phyloP scores from a whole-genome alignment of 2,113 vertebrate species.

The Acrocephalus kingi region DNA sequence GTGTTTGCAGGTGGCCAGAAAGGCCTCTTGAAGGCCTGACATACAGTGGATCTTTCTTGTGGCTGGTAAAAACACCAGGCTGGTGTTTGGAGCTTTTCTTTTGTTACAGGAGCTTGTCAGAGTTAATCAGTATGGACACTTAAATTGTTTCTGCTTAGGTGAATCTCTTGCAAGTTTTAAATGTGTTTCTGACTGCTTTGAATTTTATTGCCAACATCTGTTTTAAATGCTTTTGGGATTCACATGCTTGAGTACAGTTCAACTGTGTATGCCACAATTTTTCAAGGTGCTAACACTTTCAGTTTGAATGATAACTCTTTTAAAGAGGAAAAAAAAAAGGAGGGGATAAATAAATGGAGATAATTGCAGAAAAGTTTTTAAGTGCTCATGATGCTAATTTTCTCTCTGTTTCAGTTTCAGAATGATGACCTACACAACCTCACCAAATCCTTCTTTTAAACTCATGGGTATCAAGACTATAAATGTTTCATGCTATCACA shows the following conservation, averaged over 20 bases:
- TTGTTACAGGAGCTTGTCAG: slow-evolving; percentile 2
- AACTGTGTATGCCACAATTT: neutral
- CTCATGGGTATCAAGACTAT: slow-evolving; percentile 82
- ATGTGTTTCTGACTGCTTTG: slow-evolving; percentile 32
- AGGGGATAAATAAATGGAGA: neutral
- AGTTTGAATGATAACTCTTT: neutral
- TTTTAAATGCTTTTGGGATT: slow-evolving; percentile 48
- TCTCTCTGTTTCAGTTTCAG: slow-evolving; percentile 71
- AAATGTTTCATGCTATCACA: slow-evolving; percentile 79
- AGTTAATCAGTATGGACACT: slow-evolving; percentile 24
- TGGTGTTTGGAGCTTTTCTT: neutral
- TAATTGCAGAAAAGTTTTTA: neutral
- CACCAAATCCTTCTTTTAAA: slow-evolving; percentile 77
- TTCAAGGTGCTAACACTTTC: neutral
- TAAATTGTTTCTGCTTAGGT: slow-evolving; percentile 59
- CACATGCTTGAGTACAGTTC: slow-evolving; percentile 13
- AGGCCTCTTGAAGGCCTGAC: neutral
- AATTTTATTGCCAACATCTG: slow-evolving; percentile 55
- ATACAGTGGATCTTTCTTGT: neutral
- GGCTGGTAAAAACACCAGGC: neutral
- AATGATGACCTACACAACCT: slow-evolving; percentile 82
- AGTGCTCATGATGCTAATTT: neutral
- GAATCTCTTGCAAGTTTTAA: slow-evolving; percentile 43
- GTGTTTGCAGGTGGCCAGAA: neutral
- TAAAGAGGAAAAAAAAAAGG: neutral